Evolutionary conservation across 1,140 invertebrate species (phyloP).

Genomic region (Paraescarpia echinospica): DNA sequence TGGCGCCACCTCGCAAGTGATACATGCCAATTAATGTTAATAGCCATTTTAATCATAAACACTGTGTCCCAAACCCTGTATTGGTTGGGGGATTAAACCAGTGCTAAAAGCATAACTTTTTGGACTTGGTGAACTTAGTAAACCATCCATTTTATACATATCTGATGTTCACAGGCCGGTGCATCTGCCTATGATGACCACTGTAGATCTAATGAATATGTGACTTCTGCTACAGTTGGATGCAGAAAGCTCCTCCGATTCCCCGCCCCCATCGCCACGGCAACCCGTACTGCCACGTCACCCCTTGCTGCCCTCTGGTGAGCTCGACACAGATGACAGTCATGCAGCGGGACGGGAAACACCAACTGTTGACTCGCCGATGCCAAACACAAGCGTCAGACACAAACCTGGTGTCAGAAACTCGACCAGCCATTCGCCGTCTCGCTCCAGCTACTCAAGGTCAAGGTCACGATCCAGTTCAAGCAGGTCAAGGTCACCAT

Average conservation of each 20-base stretch:
- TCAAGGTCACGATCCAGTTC: not conserved
- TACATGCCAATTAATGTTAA: too few relatives aligned
- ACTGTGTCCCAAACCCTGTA: too few relatives aligned
- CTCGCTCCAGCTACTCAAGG: not conserved
- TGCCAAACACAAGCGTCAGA: not conserved
- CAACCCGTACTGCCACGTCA: not conserved
- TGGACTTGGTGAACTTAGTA: too few relatives aligned
- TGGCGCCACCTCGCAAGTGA: too few relatives aligned
- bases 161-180: too few relatives aligned
- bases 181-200: not conserved
- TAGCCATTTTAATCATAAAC: too few relatives aligned
- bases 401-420: not conserved
- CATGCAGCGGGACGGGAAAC: not conserved
- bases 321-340: not conserved
- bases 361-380: not conserved
- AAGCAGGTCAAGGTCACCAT: not conserved
- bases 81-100: too few relatives aligned
- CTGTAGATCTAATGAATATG: not conserved
- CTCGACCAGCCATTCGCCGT: not conserved
- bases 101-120: too few relatives aligned
- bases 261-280: not conserved
- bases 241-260: not conserved
- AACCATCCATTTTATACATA: too few relatives aligned
- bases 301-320: not conserved
- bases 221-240: not conserved